These are phyloP conservation scores for Zoroaster sp. DNA, from an alignment of 53 echinoderm and acorn worm genomes.

Conservation along the genomic window DNA sequence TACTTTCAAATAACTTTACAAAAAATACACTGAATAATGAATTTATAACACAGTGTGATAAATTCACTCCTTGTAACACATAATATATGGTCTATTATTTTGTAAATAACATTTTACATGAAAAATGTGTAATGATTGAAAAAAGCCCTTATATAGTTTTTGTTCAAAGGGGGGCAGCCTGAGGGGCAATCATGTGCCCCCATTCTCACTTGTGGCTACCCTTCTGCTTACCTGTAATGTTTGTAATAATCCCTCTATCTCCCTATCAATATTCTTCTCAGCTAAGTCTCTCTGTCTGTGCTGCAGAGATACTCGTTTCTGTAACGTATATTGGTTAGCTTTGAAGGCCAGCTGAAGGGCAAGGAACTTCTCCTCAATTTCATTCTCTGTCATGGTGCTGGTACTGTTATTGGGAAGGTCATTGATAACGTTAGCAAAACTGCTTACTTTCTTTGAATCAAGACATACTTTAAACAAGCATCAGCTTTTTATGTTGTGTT, in stretches of 20 bases:
- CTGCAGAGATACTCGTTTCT: constrained; percentile 74
- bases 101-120: neutral
- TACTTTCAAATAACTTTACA: too few species aligned
- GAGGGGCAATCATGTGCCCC: too few species aligned
- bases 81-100: too few species aligned
- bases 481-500: too few species aligned
- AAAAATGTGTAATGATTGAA: neutral
- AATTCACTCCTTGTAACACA: neutral
- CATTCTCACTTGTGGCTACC: too few species aligned
- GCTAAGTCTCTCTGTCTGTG: constrained; percentile 77
- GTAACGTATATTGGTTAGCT: constrained; percentile 76
- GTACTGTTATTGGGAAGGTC: neutral
- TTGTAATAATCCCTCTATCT: constrained; percentile 57
- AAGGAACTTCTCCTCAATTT: constrained; percentile 86
- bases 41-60: neutral
- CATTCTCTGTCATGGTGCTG: constrained; percentile 73
- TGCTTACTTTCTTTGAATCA: too few species aligned
- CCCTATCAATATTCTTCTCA: constrained; percentile 76
- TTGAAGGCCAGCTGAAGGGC: constrained; percentile 87
- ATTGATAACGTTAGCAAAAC: neutral
- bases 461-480: too few species aligned
- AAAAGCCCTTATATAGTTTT: too few species aligned
- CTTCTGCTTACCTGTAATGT: constrained; percentile 52
- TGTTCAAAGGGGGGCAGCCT: too few species aligned
- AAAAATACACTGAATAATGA: too few species aligned